Evolutionary conservation across 2,797 vertebrate genomes (phyloP), one percentile per base, ranked within the genome.

Genomic region (Pygocentrus nattereri): DNA sequence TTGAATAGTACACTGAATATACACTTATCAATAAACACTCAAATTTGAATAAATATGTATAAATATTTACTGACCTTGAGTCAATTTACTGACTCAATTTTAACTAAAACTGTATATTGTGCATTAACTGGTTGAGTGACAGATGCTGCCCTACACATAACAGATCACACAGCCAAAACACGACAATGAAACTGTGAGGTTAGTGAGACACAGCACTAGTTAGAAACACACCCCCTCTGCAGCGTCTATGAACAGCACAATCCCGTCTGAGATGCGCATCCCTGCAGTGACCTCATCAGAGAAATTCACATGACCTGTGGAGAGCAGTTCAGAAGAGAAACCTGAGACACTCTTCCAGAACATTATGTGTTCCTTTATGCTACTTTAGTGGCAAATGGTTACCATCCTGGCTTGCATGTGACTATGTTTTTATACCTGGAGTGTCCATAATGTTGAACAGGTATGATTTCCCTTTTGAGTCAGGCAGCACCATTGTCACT

Each of bases 371-470:
- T 44, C 2, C 41, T 44, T 44, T 44, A 10, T 44, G 1, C 41
- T 44, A 44, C 41, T 44, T 10, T 8, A 44, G 10, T 8, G 2
- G 41, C 8, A 44, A 44, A 44, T 12, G 11, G 41, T 44, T 12
- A 44, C 41, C 38, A 5, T 61, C 12, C 23, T 15, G 27, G 34
- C 10, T 30, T 44, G 16, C 25, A 23, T 58, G 21, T 49, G 47
- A 38, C 8, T 31, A 23, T 47, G 25, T 76, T 38, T 90, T 1
- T 56, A 7, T 44, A 99, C 98, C 98, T 94, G 98, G 98, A 2
- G 98, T 99, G 89, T 99, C 98, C 91, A 99, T 99, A 90, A 99
- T 95, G 92, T 99, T 99, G 92, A 99, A 99, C 62, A 99, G 97
- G 87, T 98, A 99, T 15, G 98, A 99, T 87, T 99, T 99, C 13